Base-by-base conservation (phyloP, 2,797 vertebrate species). In the Tympanoctomys barrerae region DNA sequence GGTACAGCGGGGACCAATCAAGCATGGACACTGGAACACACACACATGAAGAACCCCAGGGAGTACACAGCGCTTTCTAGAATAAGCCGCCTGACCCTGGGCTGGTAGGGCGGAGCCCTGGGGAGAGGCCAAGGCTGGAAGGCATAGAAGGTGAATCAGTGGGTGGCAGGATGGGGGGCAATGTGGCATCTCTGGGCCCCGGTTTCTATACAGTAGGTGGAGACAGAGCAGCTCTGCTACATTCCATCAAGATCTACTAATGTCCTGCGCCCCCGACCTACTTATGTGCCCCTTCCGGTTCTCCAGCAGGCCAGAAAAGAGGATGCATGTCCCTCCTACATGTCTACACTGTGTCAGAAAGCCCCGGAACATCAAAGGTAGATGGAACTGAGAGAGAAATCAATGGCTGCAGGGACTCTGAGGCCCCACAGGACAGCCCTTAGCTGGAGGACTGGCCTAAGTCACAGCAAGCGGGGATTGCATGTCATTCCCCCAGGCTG, bases 1-100 rank as follows among this genome's bases (percentile, higher is more conserved):
- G 64, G 28, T 9, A 5, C 92, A 91, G 87, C 54, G 9, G 61
- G 16, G 16, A 49, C 46, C 42, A 36, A 28, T 68, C 85, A 83
- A 80, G 64, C 28, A 0, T 79, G 64, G 52, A 68, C 36, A 59
- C 21, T 83, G 57, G 86, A 75, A 93, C 71, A 89, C 52, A 82
- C 52, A 82, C 66, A 90, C 52, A 96, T 36, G 33, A n/a, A 73
- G 80, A n/a, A 42, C 81, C 87, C 91, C 18, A 0, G 52, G 93
- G 33, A 77, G 12, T 28, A n/a, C 21, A 49, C 77, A 71, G 1
- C 39, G 64, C n/a, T 84, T 95, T 92, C 28, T 80, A 89, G 90
- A 94, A 85, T 64, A 79, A 92, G n/a, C 84, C 66, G 39, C 87
- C 70, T 33, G 24, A 70, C 42, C n/a, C 75, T 84, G 71, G 80